phyloP scores from a whole-genome alignment of 2,888 invertebrate species.

The Adelphocoris suturalis region DNA sequence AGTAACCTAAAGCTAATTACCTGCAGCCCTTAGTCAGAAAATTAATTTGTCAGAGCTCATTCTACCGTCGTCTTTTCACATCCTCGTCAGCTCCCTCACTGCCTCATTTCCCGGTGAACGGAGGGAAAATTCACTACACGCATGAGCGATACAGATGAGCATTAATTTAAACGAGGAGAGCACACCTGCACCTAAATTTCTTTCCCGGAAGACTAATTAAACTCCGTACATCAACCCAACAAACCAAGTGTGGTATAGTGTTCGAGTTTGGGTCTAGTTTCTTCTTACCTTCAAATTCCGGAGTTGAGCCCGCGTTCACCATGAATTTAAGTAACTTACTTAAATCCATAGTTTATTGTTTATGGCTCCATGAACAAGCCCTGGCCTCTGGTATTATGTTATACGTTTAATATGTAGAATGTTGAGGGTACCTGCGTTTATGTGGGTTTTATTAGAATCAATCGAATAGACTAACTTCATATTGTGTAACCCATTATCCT shows the following conservation, averaged over 20 bases:
- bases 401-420: too few relatives aligned
- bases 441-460: too few relatives aligned
- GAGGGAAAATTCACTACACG: slow-evolving; percentile 32
- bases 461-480: too few relatives aligned
- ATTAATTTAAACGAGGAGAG: slow-evolving; percentile 50
- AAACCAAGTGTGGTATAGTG: neutral
- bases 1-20: slow-evolving; percentile 64
- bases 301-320: too few relatives aligned
- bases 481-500: too few relatives aligned
- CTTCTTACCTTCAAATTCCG: neutral
- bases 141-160: slow-evolving; percentile 37
- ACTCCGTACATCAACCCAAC: neutral
- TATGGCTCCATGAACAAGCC: too few relatives aligned
- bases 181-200: slow-evolving; percentile 49
- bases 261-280: neutral
- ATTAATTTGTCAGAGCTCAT: slow-evolving; percentile 65
- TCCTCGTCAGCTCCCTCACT: neutral
- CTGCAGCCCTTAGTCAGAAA: slow-evolving; percentile 53
- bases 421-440: too few relatives aligned
- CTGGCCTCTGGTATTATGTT: too few relatives aligned
- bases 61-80: slow-evolving; percentile 31
- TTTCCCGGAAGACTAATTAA: slow-evolving; percentile 23
- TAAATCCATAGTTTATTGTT: too few relatives aligned
- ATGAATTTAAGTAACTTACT: too few relatives aligned
- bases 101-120: neutral